phyloP scores from a whole-genome alignment of 2,888 invertebrate species.

The Dinocampus coccinellae region DNA sequence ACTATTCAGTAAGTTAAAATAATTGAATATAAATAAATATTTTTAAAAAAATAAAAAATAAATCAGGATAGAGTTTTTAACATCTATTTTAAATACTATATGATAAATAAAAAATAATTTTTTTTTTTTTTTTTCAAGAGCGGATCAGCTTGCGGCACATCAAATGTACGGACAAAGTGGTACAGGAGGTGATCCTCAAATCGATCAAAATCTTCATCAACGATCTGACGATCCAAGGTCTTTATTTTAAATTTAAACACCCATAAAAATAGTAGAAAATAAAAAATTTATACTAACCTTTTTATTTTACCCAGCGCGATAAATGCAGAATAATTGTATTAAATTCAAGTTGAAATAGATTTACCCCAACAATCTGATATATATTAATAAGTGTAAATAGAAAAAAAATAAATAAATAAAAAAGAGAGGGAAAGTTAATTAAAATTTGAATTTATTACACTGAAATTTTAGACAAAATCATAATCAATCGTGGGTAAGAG shows the following conservation, averaged over 20 bases:
- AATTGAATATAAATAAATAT: constrained; percentile 4
- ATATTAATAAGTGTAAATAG: too few species aligned
- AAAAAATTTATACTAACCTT: too few species aligned
- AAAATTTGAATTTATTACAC: too few species aligned
- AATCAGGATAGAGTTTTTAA: not conserved
- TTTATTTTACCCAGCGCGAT: too few species aligned
- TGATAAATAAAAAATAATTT: constrained; percentile 6
- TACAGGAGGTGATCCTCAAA: constrained; percentile 58
- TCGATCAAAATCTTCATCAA: constrained; percentile 65
- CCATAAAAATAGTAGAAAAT: too few species aligned
- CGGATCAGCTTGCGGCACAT: constrained; percentile 64
- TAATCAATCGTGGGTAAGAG: constrained; percentile 60
- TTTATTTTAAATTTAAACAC: too few species aligned
- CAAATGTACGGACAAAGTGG: constrained; percentile 64
- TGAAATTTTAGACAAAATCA: constrained; percentile 59
- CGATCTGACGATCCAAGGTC: constrained; percentile 62
- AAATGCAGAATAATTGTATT: too few species aligned
- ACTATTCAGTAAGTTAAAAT: constrained; percentile 74
- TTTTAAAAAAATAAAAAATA: not conserved
- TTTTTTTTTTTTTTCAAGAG: constrained; percentile 52
- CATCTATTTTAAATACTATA: not conserved
- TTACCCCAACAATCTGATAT: too few species aligned
- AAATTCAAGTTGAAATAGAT: too few species aligned
- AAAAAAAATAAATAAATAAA: too few species aligned
- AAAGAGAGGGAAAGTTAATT: too few species aligned